These are phyloP conservation scores for Alethe castanea DNA, from an alignment of 2,113 vertebrate species.

Conservation along the genomic window DNA sequence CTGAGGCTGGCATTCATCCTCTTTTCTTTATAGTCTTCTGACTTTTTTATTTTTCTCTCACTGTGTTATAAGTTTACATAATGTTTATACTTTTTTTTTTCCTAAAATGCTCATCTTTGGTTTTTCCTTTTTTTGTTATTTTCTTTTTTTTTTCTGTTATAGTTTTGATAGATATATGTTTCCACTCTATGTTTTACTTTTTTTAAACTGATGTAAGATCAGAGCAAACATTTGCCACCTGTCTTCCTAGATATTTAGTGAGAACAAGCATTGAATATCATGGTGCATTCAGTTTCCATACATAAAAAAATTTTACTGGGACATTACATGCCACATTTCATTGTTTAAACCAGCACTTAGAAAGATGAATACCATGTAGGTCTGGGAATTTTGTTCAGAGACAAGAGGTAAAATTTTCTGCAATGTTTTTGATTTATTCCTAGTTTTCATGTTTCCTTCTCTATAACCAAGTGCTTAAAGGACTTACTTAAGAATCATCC, in stretches of 20 bases:
- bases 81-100: background rate
- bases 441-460: background rate
- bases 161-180: background rate
- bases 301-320: constrained; percentile 18
- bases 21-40: background rate
- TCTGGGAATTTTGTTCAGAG: constrained; percentile 23
- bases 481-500: background rate
- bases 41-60: background rate
- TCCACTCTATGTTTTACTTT: background rate
- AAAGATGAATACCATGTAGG: background rate
- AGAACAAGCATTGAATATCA: background rate
- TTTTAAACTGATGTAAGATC: constrained; percentile 18
- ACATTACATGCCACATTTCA: constrained; percentile 33
- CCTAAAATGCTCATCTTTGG: background rate
- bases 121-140: background rate
- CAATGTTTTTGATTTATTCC: constrained; percentile 13
- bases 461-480: background rate
- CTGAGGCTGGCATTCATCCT: background rate
- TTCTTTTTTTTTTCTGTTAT: background rate
- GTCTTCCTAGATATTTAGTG: background rate
- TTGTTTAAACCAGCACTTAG: constrained; percentile 13
- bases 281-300: background rate
- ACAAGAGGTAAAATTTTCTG: background rate
- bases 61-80: background rate
- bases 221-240: constrained; percentile 33